Evolutionary conservation across 2,797 vertebrate species (phyloP).

Genomic region (Vespertilio murinus): DNA sequence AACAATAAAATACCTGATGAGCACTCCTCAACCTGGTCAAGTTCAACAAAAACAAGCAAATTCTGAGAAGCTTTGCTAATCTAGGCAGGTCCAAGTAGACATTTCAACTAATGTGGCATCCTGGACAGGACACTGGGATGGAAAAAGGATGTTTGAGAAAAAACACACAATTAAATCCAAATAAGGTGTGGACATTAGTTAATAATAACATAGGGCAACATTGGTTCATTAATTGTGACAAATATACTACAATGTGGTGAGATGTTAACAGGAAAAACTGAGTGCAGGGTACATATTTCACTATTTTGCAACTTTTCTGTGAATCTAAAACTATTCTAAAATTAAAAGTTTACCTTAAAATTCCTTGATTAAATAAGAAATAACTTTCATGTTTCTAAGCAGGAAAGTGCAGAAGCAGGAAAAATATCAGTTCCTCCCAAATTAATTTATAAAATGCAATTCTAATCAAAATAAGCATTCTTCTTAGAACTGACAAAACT

Average conservation of each 20-base stretch:
- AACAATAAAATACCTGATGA: not conserved
- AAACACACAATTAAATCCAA: not conserved
- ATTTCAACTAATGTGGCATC: not conserved
- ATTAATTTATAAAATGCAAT: conserved; percentile 20
- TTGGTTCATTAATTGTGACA: not conserved
- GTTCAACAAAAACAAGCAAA: not conserved
- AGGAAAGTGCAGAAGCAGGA: not conserved
- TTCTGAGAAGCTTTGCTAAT: not conserved
- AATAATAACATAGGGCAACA: not conserved
- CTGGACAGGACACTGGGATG: not conserved
- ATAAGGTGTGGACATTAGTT: not conserved
- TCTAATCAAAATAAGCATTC: not conserved
- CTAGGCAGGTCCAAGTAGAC: not conserved
- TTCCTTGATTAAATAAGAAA: not conserved
- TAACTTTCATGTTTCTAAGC: not conserved
- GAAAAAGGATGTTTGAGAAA: not conserved
- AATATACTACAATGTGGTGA: not conserved
- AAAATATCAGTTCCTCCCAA: conserved; percentile 6
- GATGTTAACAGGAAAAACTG: not conserved
- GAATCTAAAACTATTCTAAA: conserved; percentile 17
- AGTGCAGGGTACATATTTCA: no score
- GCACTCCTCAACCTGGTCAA: not conserved
- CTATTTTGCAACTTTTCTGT: not conserved
- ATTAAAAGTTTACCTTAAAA: conserved; percentile 6
- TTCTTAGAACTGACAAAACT: not conserved